Evolutionary conservation across 2,888 invertebrate genomes (phyloP).

Genomic region (Lasioglossum pauxillum): DNA sequence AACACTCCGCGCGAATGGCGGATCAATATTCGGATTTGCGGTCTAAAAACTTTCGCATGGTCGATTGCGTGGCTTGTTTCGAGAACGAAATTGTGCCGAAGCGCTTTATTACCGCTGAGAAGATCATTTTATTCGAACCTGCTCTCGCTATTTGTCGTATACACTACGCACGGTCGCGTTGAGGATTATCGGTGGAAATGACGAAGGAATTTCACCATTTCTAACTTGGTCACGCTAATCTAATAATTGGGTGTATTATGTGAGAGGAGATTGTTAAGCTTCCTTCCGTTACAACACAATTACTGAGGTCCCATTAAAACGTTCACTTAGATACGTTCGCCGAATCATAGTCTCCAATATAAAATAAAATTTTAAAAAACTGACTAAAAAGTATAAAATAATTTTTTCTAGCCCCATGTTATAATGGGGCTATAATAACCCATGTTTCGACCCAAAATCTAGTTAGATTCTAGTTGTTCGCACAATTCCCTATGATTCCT

Average conservation of each 20-base stretch:
- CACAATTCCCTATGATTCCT: too few species aligned
- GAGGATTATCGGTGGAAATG: background rate
- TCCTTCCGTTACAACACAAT: background rate
- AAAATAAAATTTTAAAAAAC: too few species aligned
- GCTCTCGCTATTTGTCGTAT: background rate
- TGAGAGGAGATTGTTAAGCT: background rate
- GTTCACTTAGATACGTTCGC: too few species aligned
- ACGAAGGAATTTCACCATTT: background rate
- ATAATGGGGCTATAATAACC: too few species aligned
- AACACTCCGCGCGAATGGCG: conserved; percentile 39
- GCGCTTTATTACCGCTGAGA: background rate
- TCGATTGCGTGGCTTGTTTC: conserved; percentile 10
- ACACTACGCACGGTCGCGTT: background rate
- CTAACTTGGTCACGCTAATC: background rate
- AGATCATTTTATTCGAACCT: background rate
- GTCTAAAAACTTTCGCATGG: conserved; percentile 33
- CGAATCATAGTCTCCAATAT: too few species aligned
- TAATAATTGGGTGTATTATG: background rate
- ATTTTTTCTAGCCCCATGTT: too few species aligned
- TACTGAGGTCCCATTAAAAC: too few species aligned
- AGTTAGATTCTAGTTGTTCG: too few species aligned
- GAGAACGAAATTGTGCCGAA: background rate
- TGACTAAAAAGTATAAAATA: too few species aligned
- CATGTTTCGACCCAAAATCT: too few species aligned
- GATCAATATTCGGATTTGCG: conserved; percentile 53